These are phyloP conservation scores for Tachina fera DNA, from an alignment of 2,888 invertebrate species.

Conservation along the genomic window DNA sequence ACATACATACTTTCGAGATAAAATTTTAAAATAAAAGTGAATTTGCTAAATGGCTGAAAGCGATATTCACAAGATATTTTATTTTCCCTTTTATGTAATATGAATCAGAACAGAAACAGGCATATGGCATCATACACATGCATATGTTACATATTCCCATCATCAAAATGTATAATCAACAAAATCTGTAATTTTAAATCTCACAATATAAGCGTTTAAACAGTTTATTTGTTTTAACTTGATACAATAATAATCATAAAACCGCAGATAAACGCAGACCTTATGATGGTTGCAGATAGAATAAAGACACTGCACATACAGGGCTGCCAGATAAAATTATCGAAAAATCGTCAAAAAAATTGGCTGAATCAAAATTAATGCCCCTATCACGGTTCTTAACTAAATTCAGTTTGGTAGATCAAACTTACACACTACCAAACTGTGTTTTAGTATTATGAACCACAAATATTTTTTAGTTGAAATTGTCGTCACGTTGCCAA, in stretches of 20 bases:
- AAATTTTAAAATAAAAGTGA: not conserved
- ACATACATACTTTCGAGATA: too few relatives aligned
- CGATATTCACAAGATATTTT: not conserved
- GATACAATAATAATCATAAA: constrained; percentile 58
- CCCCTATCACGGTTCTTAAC: too few relatives aligned
- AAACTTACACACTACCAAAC: too few relatives aligned
- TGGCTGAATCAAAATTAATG: too few relatives aligned
- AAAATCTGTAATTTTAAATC: constrained; percentile 51
- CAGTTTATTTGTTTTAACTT: constrained; percentile 53
- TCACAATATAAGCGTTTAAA: constrained; percentile 42
- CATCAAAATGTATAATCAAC: constrained; percentile 29
- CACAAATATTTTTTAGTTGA: too few relatives aligned
- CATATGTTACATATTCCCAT: not conserved
- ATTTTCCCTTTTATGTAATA: not conserved
- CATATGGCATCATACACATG: not conserved
- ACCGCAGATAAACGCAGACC: constrained; percentile 44
- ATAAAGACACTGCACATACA: constrained; percentile 27
- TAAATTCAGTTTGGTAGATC: too few relatives aligned
- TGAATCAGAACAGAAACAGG: not conserved
- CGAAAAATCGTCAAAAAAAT: too few relatives aligned
- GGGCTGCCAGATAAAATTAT: too few relatives aligned
- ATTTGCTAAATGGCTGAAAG: not conserved
- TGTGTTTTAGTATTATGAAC: too few relatives aligned
- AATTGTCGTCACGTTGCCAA: too few relatives aligned
- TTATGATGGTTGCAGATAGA: constrained; percentile 43